Base-by-base conservation (phyloP, 2,113 vertebrate genomes). In the Hippocampus zosterae region DNA sequence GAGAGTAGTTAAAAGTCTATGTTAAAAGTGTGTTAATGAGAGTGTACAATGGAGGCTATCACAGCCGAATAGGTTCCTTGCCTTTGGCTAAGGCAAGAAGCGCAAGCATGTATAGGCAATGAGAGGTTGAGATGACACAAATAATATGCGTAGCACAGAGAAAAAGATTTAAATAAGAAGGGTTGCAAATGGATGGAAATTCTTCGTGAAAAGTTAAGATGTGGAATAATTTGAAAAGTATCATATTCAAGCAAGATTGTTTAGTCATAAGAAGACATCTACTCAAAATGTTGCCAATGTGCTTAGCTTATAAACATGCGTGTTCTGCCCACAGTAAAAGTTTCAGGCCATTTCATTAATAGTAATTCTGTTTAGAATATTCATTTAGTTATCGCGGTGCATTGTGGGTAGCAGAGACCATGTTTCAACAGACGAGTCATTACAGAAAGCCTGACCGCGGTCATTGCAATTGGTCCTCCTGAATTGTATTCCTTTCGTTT, bases 21-120 rank as follows among this genome's bases (percentile, higher is more conserved):
- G 74, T 56, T 79, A 53, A 76, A 18, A 64, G 61, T 69, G 52
- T 72, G 68, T 81, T 50, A 65, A 40, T 67, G 63, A 52, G 67
- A 67, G 76, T 73, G 50, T 67, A 18, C 74, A 76, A 60, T 53
- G 82, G 85, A 80, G 76, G 77, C 84, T 87, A 68, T 67, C 57
- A 37, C 67, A 86, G 79, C 77, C 76, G 85, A 81, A 83, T 76
- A 88, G 84, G 86, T 77, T 80, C 82, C 73, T 90, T 68, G 88
- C 88, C 89, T 85, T 77, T 84, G 87, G 88, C 90, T 7, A 89
- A 89, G 86, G 84, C 85, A 76, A 89, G 84, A 78, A 67, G 65
- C 66, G 84, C 83, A 81, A 84, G 83, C 84, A 83, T 88, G 84
- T 85, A 81, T 56, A 67, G 73, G 73, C 83, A 73, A 68, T 73